Evolutionary conservation across 1,140 invertebrate species (phyloP), one percentile per base, ranked within the genome.

Genomic region (Zaprionus taronus): DNA sequence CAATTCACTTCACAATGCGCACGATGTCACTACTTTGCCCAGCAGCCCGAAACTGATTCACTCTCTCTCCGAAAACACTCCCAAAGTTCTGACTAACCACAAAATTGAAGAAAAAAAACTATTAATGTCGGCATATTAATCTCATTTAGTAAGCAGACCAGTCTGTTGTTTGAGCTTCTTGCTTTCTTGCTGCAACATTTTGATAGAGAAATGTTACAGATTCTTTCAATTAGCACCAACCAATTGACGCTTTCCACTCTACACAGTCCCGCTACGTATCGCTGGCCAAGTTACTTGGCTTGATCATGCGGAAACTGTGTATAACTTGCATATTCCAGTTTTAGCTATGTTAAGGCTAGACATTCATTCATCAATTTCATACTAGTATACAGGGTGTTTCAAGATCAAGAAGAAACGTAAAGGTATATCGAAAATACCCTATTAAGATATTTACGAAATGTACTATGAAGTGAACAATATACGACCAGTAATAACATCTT

Each of bases 301-400:
- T 53, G 79, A 41, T 85, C 76, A 85, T 65, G 66, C 70, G 55
- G 70, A 64, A 90, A 82, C 85, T 68, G 79, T 85, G 85, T 84
- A 80, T 73, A 90, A 75, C 86, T 90, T 75, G 86, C 82, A 80
- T 69, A 77, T 85, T 90, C 85, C 79, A 81, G 85, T 90, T 84
- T 53, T 49, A 65, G 49, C 70, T 44, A 6, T 34, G 60, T 56
- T 5, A 5, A 12, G 17, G 9, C 9, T 28, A 12, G 28, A 44
- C 17, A 26, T 4, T 64, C 63, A 77, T 77, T 77, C 64, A 73
- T 64, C 57, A 38, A 36, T 57, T 62, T 72, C 5, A 24, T 20
- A 20, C 12, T 22, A 12, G 5, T 9, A 55, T 28, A 66, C 73
- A 72, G 55, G 34, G 34, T 51, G 44, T 1, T 11, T 17, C 14